Evolutionary conservation across 2,113 vertebrate species (phyloP), one percentile per base, ranked within the genome.

Genomic region (Diphyllodes magnificus): DNA sequence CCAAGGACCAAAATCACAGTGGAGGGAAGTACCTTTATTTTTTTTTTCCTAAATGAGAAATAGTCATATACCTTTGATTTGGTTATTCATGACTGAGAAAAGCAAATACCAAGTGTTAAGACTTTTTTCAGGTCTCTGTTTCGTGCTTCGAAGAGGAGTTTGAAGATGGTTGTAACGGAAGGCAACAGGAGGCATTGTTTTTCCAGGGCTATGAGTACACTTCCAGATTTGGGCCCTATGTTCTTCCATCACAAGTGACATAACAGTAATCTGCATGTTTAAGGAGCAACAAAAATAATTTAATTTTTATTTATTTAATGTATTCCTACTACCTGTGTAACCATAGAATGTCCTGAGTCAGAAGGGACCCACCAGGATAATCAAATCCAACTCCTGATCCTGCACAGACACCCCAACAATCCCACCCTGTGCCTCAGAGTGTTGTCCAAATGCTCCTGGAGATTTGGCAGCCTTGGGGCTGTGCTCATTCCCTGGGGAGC

Each of bases 391-490:
- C 14, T 7, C n/a, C 30, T 60, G 30, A 0, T 20, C 5, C 24
- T 40, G 7, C 69, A 47, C 11, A 75, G n/a, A 9, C 16, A 7
- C 7, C 11, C 15, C 24, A 18, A 6, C 4, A 40, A 35, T 19
- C 11, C 47, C n/a, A 47, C 3, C 30, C 10, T 61, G 24, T 47
- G 6, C n/a, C 33, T 75, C 13, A 19, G 24, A 54, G 24, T 1
- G 0, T 1, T 40, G 24, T 9, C 28, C n/a, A 75, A 45, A 28
- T 0, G 0, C 24, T 39, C 9, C 14, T 40, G 54, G 28, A 53
- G 28, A 11, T 75, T 60, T 89, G n/a, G 3, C 28, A 82, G 45
- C 45, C 53, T 68, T 1, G 3, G 17, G 16, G 13, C 13, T 0
- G 1, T 39, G 15, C 2, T 33, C 33, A 39, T 50, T 66, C 39